These are phyloP conservation scores for Conus ventricosus DNA, from an alignment of 1,140 invertebrate species.

Conservation along the genomic window DNA sequence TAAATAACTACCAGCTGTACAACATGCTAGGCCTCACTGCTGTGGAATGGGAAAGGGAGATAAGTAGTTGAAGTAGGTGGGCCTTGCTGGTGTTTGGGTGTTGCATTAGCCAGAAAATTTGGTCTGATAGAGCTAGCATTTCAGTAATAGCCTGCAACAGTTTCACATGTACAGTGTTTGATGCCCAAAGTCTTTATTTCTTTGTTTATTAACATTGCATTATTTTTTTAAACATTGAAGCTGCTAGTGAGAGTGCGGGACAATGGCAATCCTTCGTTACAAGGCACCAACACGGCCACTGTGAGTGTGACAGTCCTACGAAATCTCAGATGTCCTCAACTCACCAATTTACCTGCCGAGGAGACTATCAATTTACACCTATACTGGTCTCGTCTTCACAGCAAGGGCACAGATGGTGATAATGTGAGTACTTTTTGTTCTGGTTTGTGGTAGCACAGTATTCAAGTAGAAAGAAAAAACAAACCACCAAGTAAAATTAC, in stretches of 20 bases:
- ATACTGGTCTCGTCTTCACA: slow-evolving; percentile 32
- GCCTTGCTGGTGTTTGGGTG: too few species aligned
- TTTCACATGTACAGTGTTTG: too few species aligned
- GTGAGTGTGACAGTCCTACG: slow-evolving; percentile 89
- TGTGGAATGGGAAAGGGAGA: too few species aligned
- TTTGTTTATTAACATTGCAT: neutral
- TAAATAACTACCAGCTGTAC: too few species aligned
- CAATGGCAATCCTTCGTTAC: slow-evolving; percentile 46
- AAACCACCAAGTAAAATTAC: too few species aligned
- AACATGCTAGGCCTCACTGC: too few species aligned
- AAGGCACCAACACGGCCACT: slow-evolving; percentile 79
- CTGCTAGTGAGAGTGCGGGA: slow-evolving; percentile 51
- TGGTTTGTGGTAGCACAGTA: neutral
- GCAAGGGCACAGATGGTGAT: slow-evolving; percentile 49
- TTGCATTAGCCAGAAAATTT: too few species aligned
- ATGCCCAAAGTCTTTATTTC: neutral
- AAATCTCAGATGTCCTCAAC: slow-evolving; percentile 80
- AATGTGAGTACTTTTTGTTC: slow-evolving; percentile 36
- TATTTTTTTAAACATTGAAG: slow-evolving; percentile 28
- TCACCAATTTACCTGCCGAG: slow-evolving; percentile 39
- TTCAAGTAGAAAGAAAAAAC: too few species aligned
- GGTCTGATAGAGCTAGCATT: too few species aligned
- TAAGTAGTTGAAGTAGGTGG: too few species aligned
- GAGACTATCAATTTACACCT: slow-evolving; percentile 43
- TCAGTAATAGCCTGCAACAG: too few species aligned